A percentile compares a stretch with the other conserved stretches of the same genome.
phyloP scores from a whole-genome alignment of 1,140 invertebrate genomes.

The Rhagoletis zephyria region DNA sequence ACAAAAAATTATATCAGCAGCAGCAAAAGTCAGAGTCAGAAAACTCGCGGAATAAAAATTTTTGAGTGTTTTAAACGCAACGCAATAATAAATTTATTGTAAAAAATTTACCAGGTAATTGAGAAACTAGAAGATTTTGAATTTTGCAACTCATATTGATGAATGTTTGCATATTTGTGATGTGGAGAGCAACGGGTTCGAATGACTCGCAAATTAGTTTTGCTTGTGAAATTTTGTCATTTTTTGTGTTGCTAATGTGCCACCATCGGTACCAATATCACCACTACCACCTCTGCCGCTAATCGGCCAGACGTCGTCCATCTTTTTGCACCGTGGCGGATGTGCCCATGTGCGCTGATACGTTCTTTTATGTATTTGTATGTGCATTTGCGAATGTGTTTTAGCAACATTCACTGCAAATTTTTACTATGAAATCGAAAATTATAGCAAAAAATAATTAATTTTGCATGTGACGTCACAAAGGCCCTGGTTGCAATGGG shows the following conservation, averaged over 20 bases:
- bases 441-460: background rate
- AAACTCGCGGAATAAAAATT: background rate
- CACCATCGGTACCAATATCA: background rate
- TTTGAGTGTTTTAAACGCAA: constrained; percentile 16
- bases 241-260: background rate
- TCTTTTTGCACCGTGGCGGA: constrained; percentile 41
- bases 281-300: background rate
- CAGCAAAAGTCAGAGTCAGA: background rate
- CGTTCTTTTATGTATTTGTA: background rate
- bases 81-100: background rate
- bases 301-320: constrained; percentile 27
- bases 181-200: background rate
- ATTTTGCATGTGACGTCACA: background rate
- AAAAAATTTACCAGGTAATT: constrained; percentile 30
- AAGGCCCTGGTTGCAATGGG: background rate
- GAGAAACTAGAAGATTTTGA: too few species aligned
- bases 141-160: too few species aligned
- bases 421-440: background rate
- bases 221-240: constrained; percentile 7
- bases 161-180: background rate
- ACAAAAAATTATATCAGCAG: constrained; percentile 48
- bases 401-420: background rate
- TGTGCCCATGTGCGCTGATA: constrained; percentile 29
- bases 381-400: background rate
- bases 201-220: background rate